These are phyloP conservation scores for Phymastichus coffea DNA, from an alignment of 1,140 invertebrate genomes.

Conservation along the genomic window DNA sequence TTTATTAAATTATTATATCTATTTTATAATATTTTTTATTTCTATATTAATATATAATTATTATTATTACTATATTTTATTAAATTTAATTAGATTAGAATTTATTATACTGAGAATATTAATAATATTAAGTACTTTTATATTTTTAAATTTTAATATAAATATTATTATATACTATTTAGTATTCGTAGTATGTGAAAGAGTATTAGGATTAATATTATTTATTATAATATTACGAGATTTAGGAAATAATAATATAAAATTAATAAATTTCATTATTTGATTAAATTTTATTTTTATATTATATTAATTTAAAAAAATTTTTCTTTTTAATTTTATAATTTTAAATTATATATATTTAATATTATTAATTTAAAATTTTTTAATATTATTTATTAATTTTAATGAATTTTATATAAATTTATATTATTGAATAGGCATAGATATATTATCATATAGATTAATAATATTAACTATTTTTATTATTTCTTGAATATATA, in stretches of 20 bases:
- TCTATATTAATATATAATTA: slow-evolving; percentile 50
- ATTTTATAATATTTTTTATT: slow-evolving; percentile 40
- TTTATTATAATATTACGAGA: slow-evolving; percentile 62
- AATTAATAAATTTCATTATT: slow-evolving; percentile 58
- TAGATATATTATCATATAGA: slow-evolving; percentile 56
- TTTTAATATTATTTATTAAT: too few relatives aligned
- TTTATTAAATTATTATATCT: slow-evolving; percentile 57
- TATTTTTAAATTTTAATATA: too few relatives aligned
- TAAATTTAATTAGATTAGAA: slow-evolving; percentile 58
- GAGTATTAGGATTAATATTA: slow-evolving; percentile 60
- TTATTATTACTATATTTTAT: slow-evolving; percentile 55
- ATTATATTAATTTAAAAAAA: slow-evolving; percentile 40
- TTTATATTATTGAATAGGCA: too few relatives aligned
- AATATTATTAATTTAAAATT: too few relatives aligned
- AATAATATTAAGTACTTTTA: slow-evolving; percentile 40
- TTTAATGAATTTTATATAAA: too few relatives aligned
- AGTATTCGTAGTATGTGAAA: slow-evolving; percentile 62
- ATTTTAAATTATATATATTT: too few relatives aligned
- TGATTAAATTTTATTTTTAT: slow-evolving; percentile 57
- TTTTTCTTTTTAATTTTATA: slow-evolving; percentile 45
- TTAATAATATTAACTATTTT: slow-evolving; percentile 59
- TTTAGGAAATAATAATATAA: slow-evolving; percentile 61
- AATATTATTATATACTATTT: too few relatives aligned
- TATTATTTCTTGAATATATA: slow-evolving; percentile 56
- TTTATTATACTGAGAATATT: slow-evolving; percentile 59